Conservation (phyloP, 2,888 invertebrate genomes). For the Torymus tubicola region DNA sequence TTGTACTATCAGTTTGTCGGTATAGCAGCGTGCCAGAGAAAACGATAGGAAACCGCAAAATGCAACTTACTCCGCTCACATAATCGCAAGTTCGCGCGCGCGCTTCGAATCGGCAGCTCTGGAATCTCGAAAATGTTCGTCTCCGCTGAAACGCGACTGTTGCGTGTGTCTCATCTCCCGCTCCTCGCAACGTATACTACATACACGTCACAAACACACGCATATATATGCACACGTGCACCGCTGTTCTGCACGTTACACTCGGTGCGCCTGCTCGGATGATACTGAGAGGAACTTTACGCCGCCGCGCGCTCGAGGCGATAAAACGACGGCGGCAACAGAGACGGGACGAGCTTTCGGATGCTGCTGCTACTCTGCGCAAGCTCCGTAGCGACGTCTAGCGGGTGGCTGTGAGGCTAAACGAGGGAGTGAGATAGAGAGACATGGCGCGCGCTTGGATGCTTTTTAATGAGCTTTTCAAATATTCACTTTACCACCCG, state of each 20-base stretch:
- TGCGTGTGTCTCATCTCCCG: too few species aligned
- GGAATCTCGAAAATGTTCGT: too few species aligned
- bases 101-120: too few species aligned
- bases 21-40: too few species aligned
- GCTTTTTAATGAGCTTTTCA: constrained; percentile 54
- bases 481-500: constrained; percentile 48
- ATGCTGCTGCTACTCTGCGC: background rate
- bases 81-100: background rate
- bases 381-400: constrained; percentile 28
- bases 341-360: background rate
- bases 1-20: too few species aligned
- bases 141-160: too few species aligned
- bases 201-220: too few species aligned
- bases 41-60: too few species aligned
- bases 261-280: constrained; percentile 7
- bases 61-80: too few species aligned
- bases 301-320: constrained; percentile 12
- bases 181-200: too few species aligned
- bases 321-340: constrained; percentile 26
- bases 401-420: background rate
- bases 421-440: background rate
- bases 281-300: constrained; percentile 26
- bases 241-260: too few species aligned
- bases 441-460: background rate
- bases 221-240: background rate